Evolutionary conservation across 2,797 vertebrate genomes (phyloP).

Genomic region (Gymnothorax javanicus): DNA sequence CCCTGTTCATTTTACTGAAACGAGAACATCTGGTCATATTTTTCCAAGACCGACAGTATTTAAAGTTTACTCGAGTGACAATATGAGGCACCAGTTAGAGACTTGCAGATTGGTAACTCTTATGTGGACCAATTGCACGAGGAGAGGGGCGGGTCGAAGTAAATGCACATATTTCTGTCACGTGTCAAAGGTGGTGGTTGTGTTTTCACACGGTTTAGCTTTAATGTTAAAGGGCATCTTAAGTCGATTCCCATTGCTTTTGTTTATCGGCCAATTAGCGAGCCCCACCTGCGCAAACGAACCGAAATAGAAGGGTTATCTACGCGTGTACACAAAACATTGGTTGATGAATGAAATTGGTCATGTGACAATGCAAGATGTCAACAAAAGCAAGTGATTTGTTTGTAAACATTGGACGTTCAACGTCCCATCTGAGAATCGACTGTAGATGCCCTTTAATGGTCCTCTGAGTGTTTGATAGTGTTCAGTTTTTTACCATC

Average conservation of each 20-base stretch:
- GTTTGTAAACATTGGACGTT: too few species aligned
- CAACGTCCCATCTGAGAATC: too few species aligned
- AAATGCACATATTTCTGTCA: slow-evolving; percentile 20
- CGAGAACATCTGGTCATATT: not conserved
- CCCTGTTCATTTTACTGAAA: not conserved
- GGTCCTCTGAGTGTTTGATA: not conserved
- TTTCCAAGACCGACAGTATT: not conserved
- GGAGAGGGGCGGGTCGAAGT: not conserved
- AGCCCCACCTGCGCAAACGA: too few species aligned
- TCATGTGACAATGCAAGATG: too few species aligned
- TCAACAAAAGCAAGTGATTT: too few species aligned
- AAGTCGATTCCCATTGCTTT: too few species aligned
- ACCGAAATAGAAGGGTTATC: too few species aligned
- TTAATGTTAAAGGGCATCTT: too few species aligned
- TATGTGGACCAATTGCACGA: not conserved
- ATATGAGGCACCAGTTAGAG: not conserved
- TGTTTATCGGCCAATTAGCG: too few species aligned
- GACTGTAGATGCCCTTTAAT: not conserved
- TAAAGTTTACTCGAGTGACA: not conserved
- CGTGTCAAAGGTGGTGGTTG: slow-evolving; percentile 17
- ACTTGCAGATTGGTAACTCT: not conserved
- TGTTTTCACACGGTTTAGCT: slow-evolving; percentile 19
- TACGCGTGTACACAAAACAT: too few species aligned
- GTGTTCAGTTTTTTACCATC: too few species aligned
- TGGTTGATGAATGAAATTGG: too few species aligned